These are phyloP conservation scores for Coenonympha arcania DNA, from an alignment of 2,888 invertebrate species.

Conservation along the genomic window DNA sequence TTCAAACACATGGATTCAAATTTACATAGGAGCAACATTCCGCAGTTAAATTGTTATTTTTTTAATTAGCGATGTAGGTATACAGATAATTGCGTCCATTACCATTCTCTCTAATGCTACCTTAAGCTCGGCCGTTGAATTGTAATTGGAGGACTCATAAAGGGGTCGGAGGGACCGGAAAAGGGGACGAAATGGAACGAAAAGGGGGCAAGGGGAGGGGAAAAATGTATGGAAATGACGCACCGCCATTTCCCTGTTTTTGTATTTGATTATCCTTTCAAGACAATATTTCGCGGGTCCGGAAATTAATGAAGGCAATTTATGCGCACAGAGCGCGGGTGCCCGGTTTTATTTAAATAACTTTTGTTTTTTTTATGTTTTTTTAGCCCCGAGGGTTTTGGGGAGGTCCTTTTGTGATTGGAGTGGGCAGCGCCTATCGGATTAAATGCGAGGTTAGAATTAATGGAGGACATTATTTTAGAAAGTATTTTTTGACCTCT, in stretches of 20 bases:
- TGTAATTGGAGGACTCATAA: slow-evolving; percentile 71
- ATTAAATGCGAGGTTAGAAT: slow-evolving; percentile 58
- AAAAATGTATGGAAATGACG: slow-evolving; percentile 73
- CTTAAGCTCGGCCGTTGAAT: slow-evolving; percentile 65
- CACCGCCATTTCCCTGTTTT: slow-evolving; percentile 73
- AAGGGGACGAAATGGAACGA: slow-evolving; percentile 51
- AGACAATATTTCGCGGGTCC: slow-evolving; percentile 74
- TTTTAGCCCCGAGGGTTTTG: slow-evolving; percentile 50
- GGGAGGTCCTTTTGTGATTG: slow-evolving; percentile 66
- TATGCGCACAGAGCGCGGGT: slow-evolving; percentile 67
- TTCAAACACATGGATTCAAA: neutral
- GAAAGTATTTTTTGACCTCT: neutral
- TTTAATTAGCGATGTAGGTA: slow-evolving; percentile 23
- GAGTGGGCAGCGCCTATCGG: slow-evolving; percentile 35
- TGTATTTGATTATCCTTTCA: slow-evolving; percentile 76
- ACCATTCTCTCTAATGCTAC: slow-evolving; percentile 53
- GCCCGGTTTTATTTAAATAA: slow-evolving; percentile 71
- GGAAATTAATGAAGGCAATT: slow-evolving; percentile 74
- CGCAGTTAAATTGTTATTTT: slow-evolving; percentile 7
- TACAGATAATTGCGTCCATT: slow-evolving; percentile 41
- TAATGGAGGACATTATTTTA: slow-evolving; percentile 29
- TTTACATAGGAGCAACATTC: slow-evolving; percentile 2
- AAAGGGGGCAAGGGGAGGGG: slow-evolving; percentile 46
- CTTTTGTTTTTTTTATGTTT: slow-evolving; percentile 40
- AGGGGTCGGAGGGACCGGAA: slow-evolving; percentile 65